phyloP scores from a whole-genome alignment of 1,140 invertebrate species.

The Monomorium pharaonis region DNA sequence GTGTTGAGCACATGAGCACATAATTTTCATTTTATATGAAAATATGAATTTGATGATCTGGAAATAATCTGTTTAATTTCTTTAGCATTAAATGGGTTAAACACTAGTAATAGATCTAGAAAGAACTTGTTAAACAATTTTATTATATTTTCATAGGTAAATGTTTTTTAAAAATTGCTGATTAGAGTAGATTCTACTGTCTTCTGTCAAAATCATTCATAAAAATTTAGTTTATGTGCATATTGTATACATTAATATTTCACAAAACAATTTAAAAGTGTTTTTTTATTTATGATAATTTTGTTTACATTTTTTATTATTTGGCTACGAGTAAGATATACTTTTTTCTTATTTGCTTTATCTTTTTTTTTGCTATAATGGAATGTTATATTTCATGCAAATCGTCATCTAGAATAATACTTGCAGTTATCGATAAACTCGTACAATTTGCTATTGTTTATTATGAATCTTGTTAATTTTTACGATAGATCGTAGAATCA shows the following conservation, averaged over 20 bases:
- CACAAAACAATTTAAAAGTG: background rate
- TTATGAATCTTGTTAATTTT: background rate
- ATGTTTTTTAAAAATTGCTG: constrained; percentile 48
- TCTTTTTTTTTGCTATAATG: constrained; percentile 50
- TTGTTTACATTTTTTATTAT: constrained; percentile 49
- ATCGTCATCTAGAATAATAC: constrained; percentile 33
- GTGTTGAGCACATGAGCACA: background rate
- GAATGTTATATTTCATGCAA: constrained; percentile 34
- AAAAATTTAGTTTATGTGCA: constrained; percentile 37
- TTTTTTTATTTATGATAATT: constrained; percentile 11
- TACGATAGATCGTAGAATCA: background rate
- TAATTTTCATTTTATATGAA: background rate
- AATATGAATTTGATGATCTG: constrained; percentile 44
- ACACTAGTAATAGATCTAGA: constrained; percentile 73
- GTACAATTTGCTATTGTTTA: constrained; percentile 21
- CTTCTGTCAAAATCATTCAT: constrained; percentile 9
- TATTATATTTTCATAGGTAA: constrained; percentile 61
- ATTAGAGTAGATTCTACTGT: constrained; percentile 48
- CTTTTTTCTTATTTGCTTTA: constrained; percentile 33
- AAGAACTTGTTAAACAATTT: constrained; percentile 64
- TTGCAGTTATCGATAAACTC: constrained; percentile 35
- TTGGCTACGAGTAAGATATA: constrained; percentile 48
- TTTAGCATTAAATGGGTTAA: constrained; percentile 64
- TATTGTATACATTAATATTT: constrained; percentile 50
- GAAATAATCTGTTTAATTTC: constrained; percentile 54